phyloP scores from a whole-genome alignment of 2,888 invertebrate genomes.

The Iselma pallidipennis region DNA sequence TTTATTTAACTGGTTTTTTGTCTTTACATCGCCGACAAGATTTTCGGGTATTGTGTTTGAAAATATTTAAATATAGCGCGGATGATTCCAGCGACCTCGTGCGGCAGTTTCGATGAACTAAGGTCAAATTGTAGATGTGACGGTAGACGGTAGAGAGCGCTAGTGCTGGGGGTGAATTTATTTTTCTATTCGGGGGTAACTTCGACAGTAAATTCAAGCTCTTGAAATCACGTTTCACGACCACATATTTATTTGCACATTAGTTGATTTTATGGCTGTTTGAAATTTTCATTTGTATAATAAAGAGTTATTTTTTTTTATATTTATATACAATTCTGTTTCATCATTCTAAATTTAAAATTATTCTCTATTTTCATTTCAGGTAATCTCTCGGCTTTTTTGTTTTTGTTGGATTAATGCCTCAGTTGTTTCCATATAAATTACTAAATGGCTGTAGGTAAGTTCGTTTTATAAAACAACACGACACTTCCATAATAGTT shows the following conservation, averaged over 20 bases:
- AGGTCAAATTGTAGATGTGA: background rate
- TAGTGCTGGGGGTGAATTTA: conserved; percentile 23
- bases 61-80: conserved; percentile 18
- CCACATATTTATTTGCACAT: background rate
- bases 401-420: conserved; percentile 11
- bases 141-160: conserved; percentile 25
- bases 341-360: no score
- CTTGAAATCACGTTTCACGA: background rate
- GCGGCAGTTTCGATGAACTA: conserved; percentile 26
- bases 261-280: no score
- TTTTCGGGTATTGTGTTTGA: background rate
- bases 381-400: conserved; percentile 9
- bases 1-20: background rate
- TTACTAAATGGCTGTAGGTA: conserved; percentile 19
- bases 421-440: background rate
- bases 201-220: background rate
- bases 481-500: conserved; percentile 19
- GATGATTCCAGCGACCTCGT: conserved; percentile 27
- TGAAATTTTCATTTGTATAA: background rate
- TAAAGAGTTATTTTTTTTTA: background rate
- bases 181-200: background rate
- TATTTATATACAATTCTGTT: background rate
- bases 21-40: background rate
- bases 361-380: conserved; percentile 8
- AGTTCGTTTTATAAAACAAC: conserved; percentile 23